A percentile compares a stretch with the other conserved stretches of the same genome.
phyloP scores from a whole-genome alignment of 2,113 vertebrate species.

The Riparia riparia region DNA sequence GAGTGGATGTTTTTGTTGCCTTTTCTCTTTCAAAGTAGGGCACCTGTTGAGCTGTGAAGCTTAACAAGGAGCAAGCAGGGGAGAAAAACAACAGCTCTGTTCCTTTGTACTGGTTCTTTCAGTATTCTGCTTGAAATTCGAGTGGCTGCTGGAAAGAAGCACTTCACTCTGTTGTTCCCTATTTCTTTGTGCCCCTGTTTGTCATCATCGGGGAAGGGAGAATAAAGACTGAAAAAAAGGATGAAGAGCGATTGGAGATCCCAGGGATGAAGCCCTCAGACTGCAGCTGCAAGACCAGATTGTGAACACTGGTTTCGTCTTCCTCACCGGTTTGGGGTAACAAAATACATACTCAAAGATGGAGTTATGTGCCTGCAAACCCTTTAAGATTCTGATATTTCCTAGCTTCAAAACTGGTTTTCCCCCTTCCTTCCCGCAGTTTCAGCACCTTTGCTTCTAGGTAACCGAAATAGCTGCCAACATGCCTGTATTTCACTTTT shows the following conservation, averaged over 20 bases:
- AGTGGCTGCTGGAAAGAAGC: conserved; percentile 63
- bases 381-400: neutral
- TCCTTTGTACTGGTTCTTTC: conserved; percentile 1
- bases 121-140: conserved; percentile 61
- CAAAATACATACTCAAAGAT: neutral
- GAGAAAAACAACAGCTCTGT: neutral
- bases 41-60: conserved; percentile 56
- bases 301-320: conserved; percentile 72
- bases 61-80: conserved; percentile 3
- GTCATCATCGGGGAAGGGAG: conserved; percentile 44
- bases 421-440: neutral
- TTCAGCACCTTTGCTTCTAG: neutral
- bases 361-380: neutral
- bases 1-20: neutral
- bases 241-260: conserved; percentile 56
- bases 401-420: conserved; percentile 5
- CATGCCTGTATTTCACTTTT: neutral
- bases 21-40: neutral
- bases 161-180: conserved; percentile 43
- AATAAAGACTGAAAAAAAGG: conserved; percentile 34
- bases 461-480: neutral
- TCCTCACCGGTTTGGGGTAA: conserved; percentile 38
- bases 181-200: conserved; percentile 63
- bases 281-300: conserved; percentile 51
- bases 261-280: conserved; percentile 24